These are phyloP conservation scores for Danaus chrysippus DNA, from an alignment of 2,888 invertebrate species.

Conservation along the genomic window DNA sequence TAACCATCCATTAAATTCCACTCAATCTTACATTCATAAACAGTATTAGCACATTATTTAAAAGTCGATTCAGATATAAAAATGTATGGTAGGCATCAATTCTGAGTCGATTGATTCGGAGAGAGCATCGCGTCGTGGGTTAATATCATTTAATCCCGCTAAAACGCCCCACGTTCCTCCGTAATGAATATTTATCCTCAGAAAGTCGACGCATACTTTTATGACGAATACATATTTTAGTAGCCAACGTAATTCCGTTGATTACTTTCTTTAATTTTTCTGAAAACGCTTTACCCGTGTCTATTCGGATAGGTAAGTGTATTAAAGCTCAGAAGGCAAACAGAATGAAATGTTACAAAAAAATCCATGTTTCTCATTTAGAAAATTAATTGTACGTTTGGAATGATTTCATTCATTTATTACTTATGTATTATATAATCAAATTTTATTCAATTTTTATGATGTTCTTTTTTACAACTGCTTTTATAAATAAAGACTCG, in stretches of 20 bases:
- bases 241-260: conserved; percentile 74
- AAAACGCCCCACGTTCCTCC: conserved; percentile 74
- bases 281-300: conserved; percentile 52
- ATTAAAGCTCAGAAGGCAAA: conserved; percentile 65
- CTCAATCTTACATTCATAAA: too few species aligned
- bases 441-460: too few species aligned
- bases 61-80: too few species aligned
- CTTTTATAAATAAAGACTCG: too few species aligned
- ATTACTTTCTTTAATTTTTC: conserved; percentile 78
- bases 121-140: conserved; percentile 59
- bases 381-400: conserved; percentile 29
- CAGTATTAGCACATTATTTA: too few species aligned
- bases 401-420: too few species aligned
- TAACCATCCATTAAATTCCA: too few species aligned
- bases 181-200: conserved; percentile 78
- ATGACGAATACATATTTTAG: conserved; percentile 79
- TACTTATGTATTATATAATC: too few species aligned
- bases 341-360: conserved; percentile 57
- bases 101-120: conserved; percentile 61
- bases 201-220: conserved; percentile 73
- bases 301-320: conserved; percentile 53
- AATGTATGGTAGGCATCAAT: conserved; percentile 1
- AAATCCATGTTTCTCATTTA: conserved; percentile 35
- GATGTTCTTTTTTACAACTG: too few species aligned
- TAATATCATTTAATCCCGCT: conserved; percentile 76